A percentile compares a stretch with the other conserved stretches of the same genome.
Evolutionary conservation across 2,113 vertebrate species (phyloP).

Genomic region (Scalopus aquaticus): DNA sequence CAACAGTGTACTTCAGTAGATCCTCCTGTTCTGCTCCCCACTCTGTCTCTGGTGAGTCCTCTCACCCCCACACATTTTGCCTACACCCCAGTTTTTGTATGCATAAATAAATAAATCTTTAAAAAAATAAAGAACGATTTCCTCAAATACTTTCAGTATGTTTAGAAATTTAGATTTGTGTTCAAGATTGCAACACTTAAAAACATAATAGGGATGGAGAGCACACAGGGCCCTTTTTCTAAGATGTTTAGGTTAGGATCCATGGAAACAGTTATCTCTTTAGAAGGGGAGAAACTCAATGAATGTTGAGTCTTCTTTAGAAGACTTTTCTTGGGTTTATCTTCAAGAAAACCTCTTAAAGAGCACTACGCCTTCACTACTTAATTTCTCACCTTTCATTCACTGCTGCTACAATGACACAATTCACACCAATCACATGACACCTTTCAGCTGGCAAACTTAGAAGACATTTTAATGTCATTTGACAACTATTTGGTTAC

Average conservation of each 20-base stretch:
- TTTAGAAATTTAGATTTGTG: background rate
- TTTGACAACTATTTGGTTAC: background rate
- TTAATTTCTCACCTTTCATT: background rate
- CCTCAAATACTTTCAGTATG: background rate
- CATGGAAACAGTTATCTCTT: background rate
- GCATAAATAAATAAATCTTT: too few species aligned
- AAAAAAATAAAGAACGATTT: background rate
- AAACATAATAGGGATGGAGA: background rate
- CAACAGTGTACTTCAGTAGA: too few species aligned
- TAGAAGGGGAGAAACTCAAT: background rate
- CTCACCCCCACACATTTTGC: too few species aligned
- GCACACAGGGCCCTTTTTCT: fast-evolving
- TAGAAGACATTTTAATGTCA: background rate
- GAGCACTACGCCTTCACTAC: background rate
- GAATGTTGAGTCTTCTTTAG: background rate
- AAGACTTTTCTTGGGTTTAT: background rate
- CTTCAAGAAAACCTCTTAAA: background rate
- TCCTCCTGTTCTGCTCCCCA: too few species aligned
- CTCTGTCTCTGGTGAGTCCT: too few species aligned
- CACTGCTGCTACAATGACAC: background rate
- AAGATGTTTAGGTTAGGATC: background rate
- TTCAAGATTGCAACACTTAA: background rate
- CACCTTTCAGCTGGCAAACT: background rate
- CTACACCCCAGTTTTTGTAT: too few species aligned
- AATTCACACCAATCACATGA: background rate